Conservation (phyloP, 2,888 invertebrate species). For the Lithophane socia region DNA sequence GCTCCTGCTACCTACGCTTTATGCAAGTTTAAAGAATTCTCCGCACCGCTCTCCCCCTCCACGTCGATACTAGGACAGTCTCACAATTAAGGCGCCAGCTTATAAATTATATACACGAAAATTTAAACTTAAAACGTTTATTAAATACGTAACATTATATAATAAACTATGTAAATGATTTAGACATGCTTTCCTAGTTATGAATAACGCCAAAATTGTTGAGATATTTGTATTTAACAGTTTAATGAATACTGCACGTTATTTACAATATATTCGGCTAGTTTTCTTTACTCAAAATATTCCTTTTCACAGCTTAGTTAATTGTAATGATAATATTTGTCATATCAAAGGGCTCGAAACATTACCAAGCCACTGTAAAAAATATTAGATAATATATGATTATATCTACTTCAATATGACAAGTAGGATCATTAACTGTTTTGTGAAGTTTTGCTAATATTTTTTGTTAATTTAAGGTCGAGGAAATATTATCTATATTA, state of each 20-base stretch:
- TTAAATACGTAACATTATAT: constrained; percentile 63
- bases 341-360: constrained; percentile 30
- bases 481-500: constrained; percentile 70
- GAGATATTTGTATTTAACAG: constrained; percentile 53
- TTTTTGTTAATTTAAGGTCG: constrained; percentile 68
- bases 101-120: constrained; percentile 58
- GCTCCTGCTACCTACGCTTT: too few species aligned
- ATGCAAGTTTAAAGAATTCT: neutral
- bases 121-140: constrained; percentile 56
- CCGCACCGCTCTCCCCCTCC: neutral
- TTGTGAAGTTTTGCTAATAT: constrained; percentile 49
- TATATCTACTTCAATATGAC: constrained; percentile 41
- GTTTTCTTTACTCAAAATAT: constrained; percentile 32
- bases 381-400: neutral
- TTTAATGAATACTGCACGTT: constrained; percentile 54
- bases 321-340: constrained; percentile 52
- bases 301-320: constrained; percentile 19
- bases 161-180: constrained; percentile 59
- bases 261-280: constrained; percentile 35
- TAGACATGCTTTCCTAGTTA: constrained; percentile 65
- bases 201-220: constrained; percentile 66
- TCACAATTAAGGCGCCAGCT: constrained; percentile 33
- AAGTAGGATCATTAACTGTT: constrained; percentile 46
- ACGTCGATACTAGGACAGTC: constrained; percentile 12
- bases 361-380: constrained; percentile 25